These are phyloP conservation scores for Apis florea DNA, from an alignment of 1,140 invertebrate genomes.

Conservation along the genomic window DNA sequence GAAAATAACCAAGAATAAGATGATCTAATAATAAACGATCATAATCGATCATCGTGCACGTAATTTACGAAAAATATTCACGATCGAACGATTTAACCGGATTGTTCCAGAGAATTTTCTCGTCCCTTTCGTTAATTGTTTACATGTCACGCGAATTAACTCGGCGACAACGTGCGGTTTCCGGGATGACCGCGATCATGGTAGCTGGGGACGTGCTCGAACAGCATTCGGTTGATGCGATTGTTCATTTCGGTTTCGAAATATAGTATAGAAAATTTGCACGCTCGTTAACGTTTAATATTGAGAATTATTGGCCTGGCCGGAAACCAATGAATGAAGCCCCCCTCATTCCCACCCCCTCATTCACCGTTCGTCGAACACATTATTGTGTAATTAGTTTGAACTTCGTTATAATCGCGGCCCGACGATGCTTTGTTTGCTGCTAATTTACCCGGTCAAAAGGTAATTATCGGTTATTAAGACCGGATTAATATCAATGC, in stretches of 20 bases:
- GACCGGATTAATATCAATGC: not conserved
- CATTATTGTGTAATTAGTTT: slow-evolving; percentile 15
- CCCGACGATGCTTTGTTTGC: not conserved
- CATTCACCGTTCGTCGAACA: not conserved
- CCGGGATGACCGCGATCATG: slow-evolving; percentile 41
- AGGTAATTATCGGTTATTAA: slow-evolving; percentile 16
- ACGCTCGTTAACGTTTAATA: slow-evolving; percentile 22
- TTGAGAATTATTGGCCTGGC: slow-evolving; percentile 14
- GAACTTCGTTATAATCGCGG: not conserved
- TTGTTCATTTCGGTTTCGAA: not conserved
- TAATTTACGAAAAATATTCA: not conserved
- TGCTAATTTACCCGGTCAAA: not conserved
- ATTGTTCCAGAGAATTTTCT: not conserved
- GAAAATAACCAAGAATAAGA: too few species aligned
- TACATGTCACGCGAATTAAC: slow-evolving; percentile 49
- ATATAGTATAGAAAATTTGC: slow-evolving; percentile 22
- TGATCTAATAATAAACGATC: too few species aligned
- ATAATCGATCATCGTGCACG: too few species aligned
- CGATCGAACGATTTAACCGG: not conserved
- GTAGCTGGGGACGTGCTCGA: slow-evolving; percentile 1
- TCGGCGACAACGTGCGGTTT: slow-evolving; percentile 23
- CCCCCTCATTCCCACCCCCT: not conserved
- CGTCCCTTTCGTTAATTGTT: slow-evolving; percentile 15
- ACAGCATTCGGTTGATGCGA: slow-evolving; percentile 5
- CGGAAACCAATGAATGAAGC: not conserved